These are phyloP conservation scores for Nomada goodeniana DNA, from an alignment of 2,888 invertebrate genomes.

Conservation along the genomic window DNA sequence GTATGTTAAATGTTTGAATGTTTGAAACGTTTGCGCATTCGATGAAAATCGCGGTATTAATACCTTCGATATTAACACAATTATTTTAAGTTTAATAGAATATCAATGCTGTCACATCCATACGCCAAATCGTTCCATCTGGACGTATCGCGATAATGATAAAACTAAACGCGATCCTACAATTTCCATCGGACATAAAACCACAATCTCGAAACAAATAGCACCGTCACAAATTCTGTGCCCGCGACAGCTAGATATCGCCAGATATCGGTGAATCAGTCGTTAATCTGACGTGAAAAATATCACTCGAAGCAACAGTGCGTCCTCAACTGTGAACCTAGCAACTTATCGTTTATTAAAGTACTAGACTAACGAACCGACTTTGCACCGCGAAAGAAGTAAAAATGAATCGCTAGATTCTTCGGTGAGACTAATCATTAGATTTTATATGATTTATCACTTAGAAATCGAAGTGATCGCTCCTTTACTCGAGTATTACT, in stretches of 20 bases:
- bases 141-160: not conserved
- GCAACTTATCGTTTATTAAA: not conserved
- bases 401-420: not conserved
- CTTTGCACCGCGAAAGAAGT: not conserved
- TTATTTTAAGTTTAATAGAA: not conserved
- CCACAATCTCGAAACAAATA: not conserved
- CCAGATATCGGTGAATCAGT: conserved; percentile 26
- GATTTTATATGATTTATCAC: too few species aligned
- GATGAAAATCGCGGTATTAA: conserved; percentile 1
- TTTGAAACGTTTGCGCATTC: not conserved
- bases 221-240: not conserved
- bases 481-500: too few species aligned
- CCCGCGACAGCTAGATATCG: not conserved
- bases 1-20: not conserved
- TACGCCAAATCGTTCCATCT: not conserved
- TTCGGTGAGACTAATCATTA: not conserved
- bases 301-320: not conserved
- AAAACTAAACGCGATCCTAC: not conserved
- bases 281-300: conserved; percentile 40
- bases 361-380: not conserved
- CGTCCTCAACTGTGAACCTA: not conserved
- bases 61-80: conserved; percentile 1
- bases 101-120: not conserved
- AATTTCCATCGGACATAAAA: not conserved
- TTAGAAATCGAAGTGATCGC: too few species aligned